Evolutionary conservation across 2,113 vertebrate species (phyloP), one percentile per base, ranked within the genome.

Genomic region (Python bivittatus): DNA sequence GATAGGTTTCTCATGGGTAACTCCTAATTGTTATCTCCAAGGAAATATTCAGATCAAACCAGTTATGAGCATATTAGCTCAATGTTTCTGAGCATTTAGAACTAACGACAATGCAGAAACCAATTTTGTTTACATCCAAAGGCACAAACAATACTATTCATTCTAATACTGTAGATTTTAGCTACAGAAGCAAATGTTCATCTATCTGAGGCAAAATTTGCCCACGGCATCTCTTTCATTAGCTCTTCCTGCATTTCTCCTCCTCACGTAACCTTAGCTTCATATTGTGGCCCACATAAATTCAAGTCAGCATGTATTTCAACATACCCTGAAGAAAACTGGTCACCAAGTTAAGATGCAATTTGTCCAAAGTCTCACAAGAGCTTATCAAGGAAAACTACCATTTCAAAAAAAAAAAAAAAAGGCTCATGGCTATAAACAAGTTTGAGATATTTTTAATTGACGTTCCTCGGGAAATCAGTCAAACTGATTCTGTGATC

Each of bases 381-480:
- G 42, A 44, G 85, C 25, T 33, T 23, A 48, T 27, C 2, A 86
- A 56, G 29, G 42, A 42, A n/a, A 90, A 23, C 44, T 9, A 72
- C 72, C 6, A 11, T 0, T 88, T 27, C 0, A 23, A 72, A 27
- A 1, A 1, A 0, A 4, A 3, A 1, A 29, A 12, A 64, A 27
- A 58, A 54, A 10, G 4, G 89, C 83, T 29, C 11, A 25, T 38
- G 83, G 42, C 17, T 27, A 88, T 8, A 72, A 27, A 22, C 27
- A 38, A 84, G 23, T 44, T 61, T 64, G 17, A 42, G 58, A n/a
- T 38, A 6, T 52, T 60, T 20, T 27, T 13, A 57, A 25, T 4
- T 44, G 48, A 79, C 33, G 60, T 27, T 27, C 6, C 33, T 91
- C n/a, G 42, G 13, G 88, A 56, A 6, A 38, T 6, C 17, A 0